Conservation (phyloP, 2,888 invertebrate genomes). For the Opisthograptis luteolata region DNA sequence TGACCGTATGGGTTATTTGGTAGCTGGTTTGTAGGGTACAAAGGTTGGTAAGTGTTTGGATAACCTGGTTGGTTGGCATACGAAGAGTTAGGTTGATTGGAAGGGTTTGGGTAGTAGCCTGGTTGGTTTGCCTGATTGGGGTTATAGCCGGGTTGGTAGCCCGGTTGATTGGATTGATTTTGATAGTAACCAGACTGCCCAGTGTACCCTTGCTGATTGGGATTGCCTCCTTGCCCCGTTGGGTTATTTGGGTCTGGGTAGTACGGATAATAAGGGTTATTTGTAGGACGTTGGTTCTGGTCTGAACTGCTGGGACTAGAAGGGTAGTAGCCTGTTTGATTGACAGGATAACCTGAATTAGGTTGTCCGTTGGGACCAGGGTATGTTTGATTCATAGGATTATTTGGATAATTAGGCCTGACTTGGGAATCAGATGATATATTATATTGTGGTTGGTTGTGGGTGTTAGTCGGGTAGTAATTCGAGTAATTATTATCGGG, state of each 20-base stretch:
- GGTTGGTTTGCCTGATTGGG: constrained; percentile 18
- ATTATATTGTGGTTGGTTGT: constrained; percentile 24
- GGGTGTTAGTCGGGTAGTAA: constrained; percentile 24
- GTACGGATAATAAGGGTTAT: constrained; percentile 17
- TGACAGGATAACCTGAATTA: constrained; percentile 1
- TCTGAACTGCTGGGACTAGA: constrained; percentile 12
- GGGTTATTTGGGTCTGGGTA: constrained; percentile 14
- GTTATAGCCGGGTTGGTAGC: constrained; percentile 18
- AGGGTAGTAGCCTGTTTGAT: constrained; percentile 13
- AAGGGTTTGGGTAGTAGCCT: no score
- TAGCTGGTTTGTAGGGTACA: constrained; percentile 28
- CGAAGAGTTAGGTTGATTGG: constrained; percentile 3
- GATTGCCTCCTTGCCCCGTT: constrained; percentile 14
- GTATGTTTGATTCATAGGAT: constrained; percentile 10
- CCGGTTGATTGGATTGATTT: constrained; percentile 9
- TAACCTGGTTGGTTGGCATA: no score
- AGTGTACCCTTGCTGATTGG: constrained; percentile 31
- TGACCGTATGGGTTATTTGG: constrained; percentile 25
- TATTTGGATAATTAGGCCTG: constrained; percentile 18
- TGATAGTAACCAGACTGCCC: constrained; percentile 18
- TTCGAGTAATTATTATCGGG: constrained; percentile 25
- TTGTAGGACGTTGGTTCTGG: constrained; percentile 16
- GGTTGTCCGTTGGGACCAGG: constrained; percentile 11
- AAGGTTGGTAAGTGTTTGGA: constrained; percentile 12
- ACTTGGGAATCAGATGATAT: constrained; percentile 29